These are phyloP conservation scores for Chironomus tepperi DNA, from an alignment of 1,140 invertebrate genomes.

Conservation along the genomic window DNA sequence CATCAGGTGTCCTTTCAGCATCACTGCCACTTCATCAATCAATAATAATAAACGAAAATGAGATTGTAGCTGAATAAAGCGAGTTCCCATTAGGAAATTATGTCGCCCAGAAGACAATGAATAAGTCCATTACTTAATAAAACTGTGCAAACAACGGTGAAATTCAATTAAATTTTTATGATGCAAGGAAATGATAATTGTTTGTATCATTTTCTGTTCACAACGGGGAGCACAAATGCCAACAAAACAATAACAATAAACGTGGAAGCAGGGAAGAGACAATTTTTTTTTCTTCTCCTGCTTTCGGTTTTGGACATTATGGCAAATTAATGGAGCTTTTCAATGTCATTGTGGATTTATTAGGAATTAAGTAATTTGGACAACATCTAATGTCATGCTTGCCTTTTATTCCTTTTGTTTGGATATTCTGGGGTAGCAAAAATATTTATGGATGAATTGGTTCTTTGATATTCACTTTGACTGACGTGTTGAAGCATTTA, in stretches of 20 bases:
- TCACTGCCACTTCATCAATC: no score
- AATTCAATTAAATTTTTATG: constrained; percentile 4
- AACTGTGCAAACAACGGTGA: neutral
- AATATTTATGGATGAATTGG: no score
- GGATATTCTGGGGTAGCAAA: no score
- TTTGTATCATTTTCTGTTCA: neutral
- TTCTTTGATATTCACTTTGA: no score
- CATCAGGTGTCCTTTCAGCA: no score
- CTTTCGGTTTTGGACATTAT: neutral
- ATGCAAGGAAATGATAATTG: constrained; percentile 1
- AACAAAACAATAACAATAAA: neutral
- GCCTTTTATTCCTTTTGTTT: no score
- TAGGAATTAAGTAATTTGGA: neutral
- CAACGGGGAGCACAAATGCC: neutral
- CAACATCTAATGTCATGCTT: neutral
- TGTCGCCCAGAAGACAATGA: neutral
- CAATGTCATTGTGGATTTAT: neutral
- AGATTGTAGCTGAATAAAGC: no score
- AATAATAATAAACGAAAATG: no score
- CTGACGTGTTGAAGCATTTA: no score
- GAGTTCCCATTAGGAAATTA: no score
- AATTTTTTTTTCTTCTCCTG: no score
- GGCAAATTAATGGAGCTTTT: neutral
- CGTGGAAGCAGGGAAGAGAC: neutral
- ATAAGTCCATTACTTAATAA: neutral